These are phyloP conservation scores for Pardalotus punctatus DNA, from an alignment of 2,113 vertebrate genomes.

Conservation along the genomic window DNA sequence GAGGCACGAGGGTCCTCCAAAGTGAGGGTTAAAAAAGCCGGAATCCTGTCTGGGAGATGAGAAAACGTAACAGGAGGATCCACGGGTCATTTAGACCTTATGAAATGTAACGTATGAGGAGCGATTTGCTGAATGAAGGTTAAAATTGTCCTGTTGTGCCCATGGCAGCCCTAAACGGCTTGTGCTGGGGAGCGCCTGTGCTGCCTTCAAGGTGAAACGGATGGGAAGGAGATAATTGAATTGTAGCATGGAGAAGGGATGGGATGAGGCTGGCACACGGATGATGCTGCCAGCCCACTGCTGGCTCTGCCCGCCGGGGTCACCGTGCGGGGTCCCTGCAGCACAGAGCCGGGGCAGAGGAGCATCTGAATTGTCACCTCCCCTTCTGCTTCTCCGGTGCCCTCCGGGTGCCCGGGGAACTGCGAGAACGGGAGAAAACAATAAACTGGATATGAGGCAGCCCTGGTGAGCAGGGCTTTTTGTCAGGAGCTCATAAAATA, in stretches of 20 bases:
- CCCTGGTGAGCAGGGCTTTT: neutral
- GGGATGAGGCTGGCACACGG: neutral
- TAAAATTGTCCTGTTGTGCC: neutral
- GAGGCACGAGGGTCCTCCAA: neutral
- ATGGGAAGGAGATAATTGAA: neutral
- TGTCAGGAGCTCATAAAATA: conserved; percentile 42
- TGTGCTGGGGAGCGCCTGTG: neutral
- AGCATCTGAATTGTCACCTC: neutral
- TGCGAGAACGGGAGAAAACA: neutral
- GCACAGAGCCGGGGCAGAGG: neutral
- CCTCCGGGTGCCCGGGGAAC: neutral
- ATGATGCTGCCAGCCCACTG: neutral
- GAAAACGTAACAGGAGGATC: neutral
- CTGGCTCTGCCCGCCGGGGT: neutral
- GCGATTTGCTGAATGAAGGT: neutral
- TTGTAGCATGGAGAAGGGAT: accelerated
- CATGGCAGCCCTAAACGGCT: neutral
- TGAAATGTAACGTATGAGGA: neutral
- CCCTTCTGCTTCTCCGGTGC: neutral
- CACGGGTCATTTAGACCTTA: neutral
- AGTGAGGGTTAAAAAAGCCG: neutral
- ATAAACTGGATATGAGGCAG: neutral
- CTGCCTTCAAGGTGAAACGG: neutral
- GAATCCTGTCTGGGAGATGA: neutral
- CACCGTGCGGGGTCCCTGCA: neutral